Evolutionary conservation across 1,140 invertebrate genomes (phyloP), one percentile per base, ranked within the genome.

Genomic region (Philopotamus ludificatus): DNA sequence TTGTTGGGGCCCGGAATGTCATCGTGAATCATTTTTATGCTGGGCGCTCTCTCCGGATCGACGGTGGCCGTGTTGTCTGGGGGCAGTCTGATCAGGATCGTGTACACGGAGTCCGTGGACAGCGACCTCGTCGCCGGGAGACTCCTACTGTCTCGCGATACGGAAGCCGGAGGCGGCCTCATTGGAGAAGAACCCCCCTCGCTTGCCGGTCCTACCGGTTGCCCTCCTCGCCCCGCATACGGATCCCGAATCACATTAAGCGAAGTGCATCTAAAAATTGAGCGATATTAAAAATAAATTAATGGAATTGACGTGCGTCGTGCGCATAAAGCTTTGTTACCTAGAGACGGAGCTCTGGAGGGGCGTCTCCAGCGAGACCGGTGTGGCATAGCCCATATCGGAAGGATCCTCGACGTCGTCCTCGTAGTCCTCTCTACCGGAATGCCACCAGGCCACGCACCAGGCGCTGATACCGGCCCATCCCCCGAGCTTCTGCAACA

Each of bases 11-110:
- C 23, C 15, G 78, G 77, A n/a, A 79, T 77, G 73, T 88, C 87
- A 71, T 91, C 90, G 44, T 90, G 86, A 71, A 92, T 92, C 91
- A 94, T 93, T 74, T 91, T 92, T 73, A 94, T 93, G 44, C 89
- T 92, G 20, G 91, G 87, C 15, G 77, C 80, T 58, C 78, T 77
- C 63, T 78, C 83, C 70, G 72, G 78, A 68, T 73, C 81, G 68
- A 62, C 80, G 81, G 45, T 80, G 75, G 68, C 21, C n/a, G 57
- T 45, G 3, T 55, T 61, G 39, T 84, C 83, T 1, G 85, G 85
- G 42, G 93, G 93, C 67, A 97, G 79, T 70, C 88, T 84, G 68
- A 97, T 97, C 61, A 97, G 77, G 73, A 97, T 97, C 53, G 94
- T 97, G 81, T 96, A 97, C 4, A 97, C 88, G 39, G 87, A 89